Base-by-base conservation (phyloP, 2,888 invertebrate genomes). In the Morinoia aosen region DNA sequence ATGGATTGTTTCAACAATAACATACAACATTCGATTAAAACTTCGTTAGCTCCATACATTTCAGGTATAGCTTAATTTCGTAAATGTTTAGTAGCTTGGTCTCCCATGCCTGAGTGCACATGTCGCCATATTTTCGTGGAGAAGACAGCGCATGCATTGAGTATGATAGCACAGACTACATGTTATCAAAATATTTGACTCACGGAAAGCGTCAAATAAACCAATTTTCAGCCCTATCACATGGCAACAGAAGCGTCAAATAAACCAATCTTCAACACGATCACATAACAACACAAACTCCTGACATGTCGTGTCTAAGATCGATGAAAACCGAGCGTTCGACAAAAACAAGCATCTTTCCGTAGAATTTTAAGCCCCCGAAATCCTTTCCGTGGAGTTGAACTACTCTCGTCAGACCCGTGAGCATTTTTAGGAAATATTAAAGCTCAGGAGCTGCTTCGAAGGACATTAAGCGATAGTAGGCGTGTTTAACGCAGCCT, bases 401-500 rank as follows among this genome's bases (percentile, higher is more conserved):
- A 76, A 19, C 33, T 76, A 33, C 76, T 19, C 33, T 33, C 76
- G 76, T 33, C 33, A 3, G 76, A 16, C 25, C 8, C 76, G 16
- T 76, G 76, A 76, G 25, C 33, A 76, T 76, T 76, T 76, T 76
- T 19, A 33, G 25, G 19, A 33, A 76, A 76, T 76, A 76, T 33
- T 76, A 76, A 33, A 33, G 76, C 10, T 16, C 25, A 76, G 33
- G 33, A 76, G 25, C 76, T 76, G 33, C 90, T 40, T 48, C 39
- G 39, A 90, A 90, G 48, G 48, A 12, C 90, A 90, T 90, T 90
- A 90, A 90, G 90, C 90, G 90, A 90, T 48, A 90, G 90, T 48
- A 48, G 48, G 40, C 90, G 90, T 48, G 90, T 90, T 90, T 90
- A 40, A 19, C 90, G 39, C 90, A 40, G 48, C 40, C 16, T 90